Base-by-base conservation (phyloP, 2,797 vertebrate species). In the Parambassis ranga region DNA sequence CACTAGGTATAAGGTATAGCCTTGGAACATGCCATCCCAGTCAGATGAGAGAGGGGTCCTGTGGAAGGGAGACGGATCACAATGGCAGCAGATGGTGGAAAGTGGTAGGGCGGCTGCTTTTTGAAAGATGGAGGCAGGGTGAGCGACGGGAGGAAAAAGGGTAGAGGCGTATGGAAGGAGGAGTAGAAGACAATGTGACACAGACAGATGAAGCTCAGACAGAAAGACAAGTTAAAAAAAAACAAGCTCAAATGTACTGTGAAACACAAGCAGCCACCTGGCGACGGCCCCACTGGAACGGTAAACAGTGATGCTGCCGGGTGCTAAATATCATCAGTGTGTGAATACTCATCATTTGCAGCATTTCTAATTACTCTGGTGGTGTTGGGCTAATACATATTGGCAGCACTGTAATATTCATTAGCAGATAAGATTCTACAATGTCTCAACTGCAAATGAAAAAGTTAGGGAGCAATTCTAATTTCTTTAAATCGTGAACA, bases 21-120 rank as follows among this genome's bases (percentile, higher is more conserved):
- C 96, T 97, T 98, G 95, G 96, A 98, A 94, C 37, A 83, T 92
- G 92, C 91, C 91, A 82, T 82, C 89, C 74, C 66, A 86, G 84
- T 88, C 87, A 86, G 81, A 92, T 85, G 77, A 90, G 88, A 90
- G 77, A 90, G 88, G 90, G 82, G 24, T 85, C 91, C 92, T 90
- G 92, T 88, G 92, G 92, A 90, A 92, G 94, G 93, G 92, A 91
- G 91, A 92, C 90, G 87, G 90, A 90, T 89, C 93, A 95, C 97
- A 97, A 97, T 98, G 96, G 96, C 89, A 96, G 96, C 95, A 96
- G 95, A 92, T 94, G 93, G 86, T 71, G 83, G 68, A 83, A 83
- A 89, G 84, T 86, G 75, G 27, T 27, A 62, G 86, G 84, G 82
- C 83, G 65, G 87, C 43, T 63, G 87, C 50, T 37, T 47, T 28